Conservation (phyloP, 2,113 vertebrate species). For the Leucoraja erinaceus region DNA sequence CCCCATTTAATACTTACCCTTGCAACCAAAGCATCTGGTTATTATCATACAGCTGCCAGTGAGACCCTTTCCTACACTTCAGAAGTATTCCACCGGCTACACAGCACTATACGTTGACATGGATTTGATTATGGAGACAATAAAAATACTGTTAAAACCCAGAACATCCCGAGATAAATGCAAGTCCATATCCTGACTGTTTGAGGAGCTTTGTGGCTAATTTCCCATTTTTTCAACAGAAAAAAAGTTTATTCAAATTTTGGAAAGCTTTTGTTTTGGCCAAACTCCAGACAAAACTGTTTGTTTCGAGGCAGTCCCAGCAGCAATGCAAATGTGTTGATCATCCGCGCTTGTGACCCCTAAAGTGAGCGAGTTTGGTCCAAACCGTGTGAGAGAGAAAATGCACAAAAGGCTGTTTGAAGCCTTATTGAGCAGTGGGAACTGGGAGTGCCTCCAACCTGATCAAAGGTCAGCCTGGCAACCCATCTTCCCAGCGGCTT, state of each 20-base stretch:
- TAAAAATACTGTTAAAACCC: no score
- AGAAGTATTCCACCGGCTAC: no score
- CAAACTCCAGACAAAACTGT: background rate
- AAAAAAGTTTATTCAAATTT: background rate
- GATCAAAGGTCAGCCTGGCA: background rate
- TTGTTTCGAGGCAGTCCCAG: background rate
- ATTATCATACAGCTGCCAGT: no score
- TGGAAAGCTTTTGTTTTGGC: background rate
- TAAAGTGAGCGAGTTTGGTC: background rate
- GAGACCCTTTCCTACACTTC: no score
- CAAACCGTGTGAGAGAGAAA: background rate
- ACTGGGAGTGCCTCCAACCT: background rate
- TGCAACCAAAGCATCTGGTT: no score
- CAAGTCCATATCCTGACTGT: no score
- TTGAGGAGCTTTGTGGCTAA: no score
- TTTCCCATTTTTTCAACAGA: background rate
- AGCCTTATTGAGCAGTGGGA: background rate
- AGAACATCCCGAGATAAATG: no score
- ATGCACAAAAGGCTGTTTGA: background rate
- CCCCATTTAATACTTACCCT: no score
- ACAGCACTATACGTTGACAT: no score
- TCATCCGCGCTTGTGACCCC: background rate
- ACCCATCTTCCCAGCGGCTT: background rate
- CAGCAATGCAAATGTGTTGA: background rate
- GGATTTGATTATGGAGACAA: no score